A percentile compares a stretch with the other conserved stretches of the same genome.
phyloP scores from a whole-genome alignment of 2,888 invertebrate species.

The Gnatocerus cornutus region DNA sequence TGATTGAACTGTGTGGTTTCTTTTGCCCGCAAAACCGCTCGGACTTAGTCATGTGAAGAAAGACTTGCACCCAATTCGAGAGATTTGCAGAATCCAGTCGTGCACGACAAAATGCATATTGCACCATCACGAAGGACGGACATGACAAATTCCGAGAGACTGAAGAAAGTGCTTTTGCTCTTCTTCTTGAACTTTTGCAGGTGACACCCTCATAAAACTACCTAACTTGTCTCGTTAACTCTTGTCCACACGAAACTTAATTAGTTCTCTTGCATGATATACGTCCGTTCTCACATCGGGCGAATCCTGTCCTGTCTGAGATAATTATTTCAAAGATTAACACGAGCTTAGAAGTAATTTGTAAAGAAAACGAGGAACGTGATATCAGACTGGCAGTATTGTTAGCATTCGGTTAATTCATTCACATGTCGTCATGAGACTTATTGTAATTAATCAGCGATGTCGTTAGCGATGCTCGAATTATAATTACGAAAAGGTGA shows the following conservation, averaged over 20 bases:
- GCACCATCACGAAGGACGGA: constrained; percentile 49
- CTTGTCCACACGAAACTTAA: constrained; percentile 28
- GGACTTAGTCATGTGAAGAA: constrained; percentile 52
- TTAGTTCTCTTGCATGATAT: constrained; percentile 30
- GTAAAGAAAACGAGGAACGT: constrained; percentile 37
- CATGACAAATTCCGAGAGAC: constrained; percentile 28
- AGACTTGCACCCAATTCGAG: constrained; percentile 52
- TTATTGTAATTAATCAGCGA: constrained; percentile 45
- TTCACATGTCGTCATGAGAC: constrained; percentile 42
- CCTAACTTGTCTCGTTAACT: constrained; percentile 22
- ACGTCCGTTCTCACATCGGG: constrained; percentile 10
- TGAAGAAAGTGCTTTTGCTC: too few relatives aligned
- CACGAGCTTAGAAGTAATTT: constrained; percentile 44
- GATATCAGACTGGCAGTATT: constrained; percentile 41
- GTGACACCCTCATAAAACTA: constrained; percentile 17
- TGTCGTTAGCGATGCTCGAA: constrained; percentile 42
- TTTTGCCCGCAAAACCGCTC: constrained; percentile 43
- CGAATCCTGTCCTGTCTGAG: constrained; percentile 29
- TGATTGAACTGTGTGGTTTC: constrained; percentile 48
- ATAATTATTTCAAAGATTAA: constrained; percentile 43
- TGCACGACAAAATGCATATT: constrained; percentile 55
- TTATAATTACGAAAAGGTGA: constrained; percentile 31
- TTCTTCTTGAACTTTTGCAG: too few relatives aligned
- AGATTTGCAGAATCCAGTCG: constrained; percentile 54
- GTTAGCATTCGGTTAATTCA: constrained; percentile 38